Percentiles rank a stretch among this genome's conserved stretches.
Conservation (phyloP, 1,140 invertebrate species). For the Sycobia sp. region DNA sequence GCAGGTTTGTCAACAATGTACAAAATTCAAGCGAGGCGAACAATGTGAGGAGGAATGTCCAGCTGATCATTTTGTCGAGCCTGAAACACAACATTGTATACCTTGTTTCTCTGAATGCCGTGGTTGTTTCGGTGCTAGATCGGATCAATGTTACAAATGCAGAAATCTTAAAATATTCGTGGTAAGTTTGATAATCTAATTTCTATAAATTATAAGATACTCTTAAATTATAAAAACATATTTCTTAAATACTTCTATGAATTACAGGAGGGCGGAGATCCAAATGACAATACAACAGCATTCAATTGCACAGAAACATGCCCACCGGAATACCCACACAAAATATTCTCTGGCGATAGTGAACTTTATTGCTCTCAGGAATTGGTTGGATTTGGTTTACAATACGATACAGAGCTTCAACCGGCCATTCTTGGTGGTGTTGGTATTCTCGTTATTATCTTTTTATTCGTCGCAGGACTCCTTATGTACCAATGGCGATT, state of each 20-base stretch:
- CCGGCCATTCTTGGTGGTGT: slow-evolving; percentile 72
- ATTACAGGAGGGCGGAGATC: slow-evolving; percentile 63
- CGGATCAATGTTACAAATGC: slow-evolving; percentile 82
- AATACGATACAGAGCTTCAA: slow-evolving; percentile 67
- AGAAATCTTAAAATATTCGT: slow-evolving; percentile 83
- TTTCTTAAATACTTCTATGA: too few relatives aligned
- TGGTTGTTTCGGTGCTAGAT: slow-evolving; percentile 80
- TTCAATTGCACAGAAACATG: slow-evolving; percentile 90
- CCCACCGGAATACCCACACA: slow-evolving; percentile 77
- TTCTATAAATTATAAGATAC: neutral
- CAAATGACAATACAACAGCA: slow-evolving; percentile 65
- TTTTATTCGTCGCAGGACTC: slow-evolving; percentile 65
- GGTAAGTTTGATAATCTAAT: slow-evolving; percentile 48
- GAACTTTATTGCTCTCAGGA: slow-evolving; percentile 82
- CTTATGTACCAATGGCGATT: slow-evolving; percentile 73
- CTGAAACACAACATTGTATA: slow-evolving; percentile 73
- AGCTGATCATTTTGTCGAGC: slow-evolving; percentile 80
- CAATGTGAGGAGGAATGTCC: slow-evolving; percentile 92
- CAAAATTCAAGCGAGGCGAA: slow-evolving; percentile 82
- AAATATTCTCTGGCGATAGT: slow-evolving; percentile 75
- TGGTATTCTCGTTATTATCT: slow-evolving; percentile 67
- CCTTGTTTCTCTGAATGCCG: slow-evolving; percentile 82
- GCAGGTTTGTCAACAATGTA: slow-evolving; percentile 83
- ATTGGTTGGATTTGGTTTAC: slow-evolving; percentile 58
- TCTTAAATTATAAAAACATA: neutral